These are phyloP conservation scores for Aradus depressus DNA, from an alignment of 2,888 invertebrate species.

Conservation along the genomic window DNA sequence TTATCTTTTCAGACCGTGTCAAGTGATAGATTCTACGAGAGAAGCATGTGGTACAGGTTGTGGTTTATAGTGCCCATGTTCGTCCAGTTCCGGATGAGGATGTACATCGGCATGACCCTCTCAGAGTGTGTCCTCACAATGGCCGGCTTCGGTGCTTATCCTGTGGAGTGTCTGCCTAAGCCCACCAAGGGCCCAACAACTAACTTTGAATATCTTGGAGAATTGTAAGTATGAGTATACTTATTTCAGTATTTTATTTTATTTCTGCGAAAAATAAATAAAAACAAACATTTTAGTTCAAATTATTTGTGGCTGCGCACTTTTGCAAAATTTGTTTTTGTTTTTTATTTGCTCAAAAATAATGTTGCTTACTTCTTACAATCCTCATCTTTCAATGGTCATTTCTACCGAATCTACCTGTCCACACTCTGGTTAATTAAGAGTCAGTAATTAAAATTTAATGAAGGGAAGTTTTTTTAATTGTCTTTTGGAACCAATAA, in stretches of 20 bases:
- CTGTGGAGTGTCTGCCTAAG: conserved; percentile 54
- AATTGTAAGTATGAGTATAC: neutral
- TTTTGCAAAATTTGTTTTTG: no score
- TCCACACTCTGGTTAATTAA: no score
- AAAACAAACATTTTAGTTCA: neutral
- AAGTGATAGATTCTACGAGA: conserved; percentile 61
- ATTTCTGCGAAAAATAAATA: neutral
- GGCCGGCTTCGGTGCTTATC: conserved; percentile 87
- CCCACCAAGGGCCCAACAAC: conserved; percentile 77
- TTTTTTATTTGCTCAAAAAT: no score
- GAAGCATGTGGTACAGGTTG: conserved; percentile 64
- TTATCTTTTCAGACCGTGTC: conserved; percentile 58
- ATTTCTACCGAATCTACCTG: no score
- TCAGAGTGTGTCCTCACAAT: conserved; percentile 89
- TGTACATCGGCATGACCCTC: conserved; percentile 79
- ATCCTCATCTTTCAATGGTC: no score
- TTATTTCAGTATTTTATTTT: neutral
- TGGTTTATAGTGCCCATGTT: conserved; percentile 81
- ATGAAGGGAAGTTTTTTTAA: no score
- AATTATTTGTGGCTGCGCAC: neutral
- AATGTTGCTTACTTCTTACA: no score
- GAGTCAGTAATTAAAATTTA: no score
- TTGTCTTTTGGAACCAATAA: no score
- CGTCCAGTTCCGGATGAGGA: conserved; percentile 75
- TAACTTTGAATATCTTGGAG: conserved; percentile 50